These are phyloP conservation scores for Ormyrus pomaceus DNA, from an alignment of 2,888 invertebrate genomes.

Conservation along the genomic window DNA sequence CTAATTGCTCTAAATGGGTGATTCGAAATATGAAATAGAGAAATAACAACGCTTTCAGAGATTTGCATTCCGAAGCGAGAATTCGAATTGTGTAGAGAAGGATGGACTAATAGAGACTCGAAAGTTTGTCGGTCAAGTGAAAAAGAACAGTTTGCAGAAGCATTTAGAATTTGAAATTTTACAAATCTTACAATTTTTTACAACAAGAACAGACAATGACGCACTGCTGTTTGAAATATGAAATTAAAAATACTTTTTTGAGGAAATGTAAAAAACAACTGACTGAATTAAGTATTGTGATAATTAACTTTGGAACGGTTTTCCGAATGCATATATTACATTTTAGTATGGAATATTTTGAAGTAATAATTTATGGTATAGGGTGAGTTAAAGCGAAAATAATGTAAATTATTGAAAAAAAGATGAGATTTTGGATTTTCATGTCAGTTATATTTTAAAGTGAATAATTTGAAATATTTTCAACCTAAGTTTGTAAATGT, in stretches of 20 bases:
- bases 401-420: background rate
- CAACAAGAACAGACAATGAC: too few relatives aligned
- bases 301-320: too few relatives aligned
- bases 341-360: too few relatives aligned
- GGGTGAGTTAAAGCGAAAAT: background rate
- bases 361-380: background rate
- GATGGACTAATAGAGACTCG: background rate
- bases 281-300: too few relatives aligned
- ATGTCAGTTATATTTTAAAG: too few relatives aligned
- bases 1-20: slow-evolving; percentile 50
- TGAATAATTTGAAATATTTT: too few relatives aligned
- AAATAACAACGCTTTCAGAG: background rate
- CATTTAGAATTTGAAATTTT: background rate
- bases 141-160: background rate
- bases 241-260: too few relatives aligned
- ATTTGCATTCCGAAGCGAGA: slow-evolving; percentile 3
- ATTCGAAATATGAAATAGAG: slow-evolving; percentile 18
- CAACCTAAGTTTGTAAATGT: too few relatives aligned
- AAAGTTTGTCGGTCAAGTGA: background rate
- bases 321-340: too few relatives aligned
- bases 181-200: background rate
- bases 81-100: too few relatives aligned
- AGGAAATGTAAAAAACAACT: too few relatives aligned
- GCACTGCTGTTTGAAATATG: too few relatives aligned
- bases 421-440: background rate